Evolutionary conservation across 2,888 invertebrate species (phyloP).

Genomic region (Aplocera efformata): DNA sequence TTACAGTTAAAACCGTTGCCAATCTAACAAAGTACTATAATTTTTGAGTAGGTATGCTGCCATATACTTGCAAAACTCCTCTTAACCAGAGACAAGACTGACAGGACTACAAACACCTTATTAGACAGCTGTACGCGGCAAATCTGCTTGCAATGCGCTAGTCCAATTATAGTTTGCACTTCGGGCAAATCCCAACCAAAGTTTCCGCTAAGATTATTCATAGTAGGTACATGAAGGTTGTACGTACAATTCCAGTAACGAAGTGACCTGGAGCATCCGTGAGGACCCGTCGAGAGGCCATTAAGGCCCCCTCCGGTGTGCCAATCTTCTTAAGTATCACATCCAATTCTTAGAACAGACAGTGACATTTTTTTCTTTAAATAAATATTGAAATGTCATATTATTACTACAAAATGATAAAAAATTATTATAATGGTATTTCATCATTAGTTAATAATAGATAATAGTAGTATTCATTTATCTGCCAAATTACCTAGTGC

Average conservation of each 20-base stretch:
- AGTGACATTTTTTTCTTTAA: slow-evolving; percentile 45
- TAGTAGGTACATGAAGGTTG: slow-evolving; percentile 60
- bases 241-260: slow-evolving; percentile 75
- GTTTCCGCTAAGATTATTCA: slow-evolving; percentile 60
- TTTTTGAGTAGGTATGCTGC: too few species aligned
- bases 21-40: too few species aligned
- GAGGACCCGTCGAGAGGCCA: slow-evolving; percentile 73
- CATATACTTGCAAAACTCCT: too few species aligned
- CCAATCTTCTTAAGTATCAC: slow-evolving; percentile 72
- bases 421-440: too few species aligned
- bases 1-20: too few species aligned
- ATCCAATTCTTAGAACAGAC: slow-evolving; percentile 59
- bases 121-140: slow-evolving; percentile 19
- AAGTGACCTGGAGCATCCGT: slow-evolving; percentile 73
- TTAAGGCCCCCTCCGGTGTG: slow-evolving; percentile 69
- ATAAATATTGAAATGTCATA: slow-evolving; percentile 25
- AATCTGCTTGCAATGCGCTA: slow-evolving; percentile 7
- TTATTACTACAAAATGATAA: too few species aligned
- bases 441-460: too few species aligned
- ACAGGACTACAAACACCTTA: not conserved
- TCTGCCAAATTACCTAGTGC: too few species aligned
- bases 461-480: too few species aligned
- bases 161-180: slow-evolving; percentile 40
- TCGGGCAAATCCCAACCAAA: slow-evolving; percentile 37
- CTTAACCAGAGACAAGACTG: too few species aligned